Conservation (phyloP, 2,797 vertebrate species). For the Streptopelia turtur region DNA sequence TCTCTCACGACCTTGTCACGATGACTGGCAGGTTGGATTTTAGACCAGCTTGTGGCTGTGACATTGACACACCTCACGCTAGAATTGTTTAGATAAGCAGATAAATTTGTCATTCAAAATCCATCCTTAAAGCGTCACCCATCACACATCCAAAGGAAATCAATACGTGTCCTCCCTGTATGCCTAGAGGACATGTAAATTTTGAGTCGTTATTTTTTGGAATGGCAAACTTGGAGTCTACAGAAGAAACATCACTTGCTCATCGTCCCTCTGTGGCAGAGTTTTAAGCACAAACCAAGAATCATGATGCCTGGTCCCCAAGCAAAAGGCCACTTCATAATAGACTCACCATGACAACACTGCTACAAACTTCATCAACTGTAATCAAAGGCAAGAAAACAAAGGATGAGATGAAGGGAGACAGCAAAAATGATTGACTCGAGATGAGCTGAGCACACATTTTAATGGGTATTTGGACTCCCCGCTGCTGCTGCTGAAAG, state of each 20-base stretch:
- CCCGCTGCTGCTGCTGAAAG: conserved; percentile 40
- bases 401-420: background rate
- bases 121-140: background rate
- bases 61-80: conserved; percentile 10
- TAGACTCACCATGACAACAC: background rate
- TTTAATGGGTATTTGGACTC: conserved; percentile 60
- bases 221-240: background rate
- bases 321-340: background rate
- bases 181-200: background rate
- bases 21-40: conserved; percentile 46
- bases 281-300: background rate
- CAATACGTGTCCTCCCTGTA: background rate
- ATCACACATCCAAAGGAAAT: background rate
- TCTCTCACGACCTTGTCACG: background rate
- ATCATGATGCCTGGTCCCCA: background rate
- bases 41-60: conserved; percentile 17
- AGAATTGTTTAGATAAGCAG: background rate
- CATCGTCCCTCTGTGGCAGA: background rate
- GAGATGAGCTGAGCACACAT: conserved; percentile 13
- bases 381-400: conserved; percentile 32
- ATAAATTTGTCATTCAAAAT: conserved; percentile 52
- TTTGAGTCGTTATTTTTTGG: background rate
- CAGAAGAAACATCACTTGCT: background rate
- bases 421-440: background rate
- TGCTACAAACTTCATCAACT: conserved; percentile 12